Base-by-base conservation (phyloP, 2,797 vertebrate genomes). In the Anomalospiza imberbis region DNA sequence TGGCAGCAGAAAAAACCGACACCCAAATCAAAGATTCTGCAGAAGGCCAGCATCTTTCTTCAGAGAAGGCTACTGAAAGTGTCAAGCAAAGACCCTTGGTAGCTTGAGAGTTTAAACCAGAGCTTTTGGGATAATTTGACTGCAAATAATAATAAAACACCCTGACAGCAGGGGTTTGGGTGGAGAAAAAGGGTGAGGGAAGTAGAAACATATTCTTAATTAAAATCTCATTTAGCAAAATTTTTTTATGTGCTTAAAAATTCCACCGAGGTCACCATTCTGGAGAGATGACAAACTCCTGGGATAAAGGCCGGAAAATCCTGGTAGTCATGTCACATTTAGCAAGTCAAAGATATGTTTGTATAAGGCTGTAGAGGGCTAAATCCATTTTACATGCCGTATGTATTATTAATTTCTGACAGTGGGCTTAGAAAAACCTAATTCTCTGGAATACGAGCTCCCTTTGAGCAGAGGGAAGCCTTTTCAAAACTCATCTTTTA, bases 401-500 rank as follows among this genome's bases (percentile, higher is more conserved):
- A 95, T 97, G 94, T 85, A 95, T 97, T 97, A 97, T 96, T 97
- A 96, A 97, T 95, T 97, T 94, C 94, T 87, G 83, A 97, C 91
- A 94, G 96, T 93, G 94, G 97, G 95, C 96, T 96, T 94, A 91
- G 81, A 96, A 96, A 97, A 96, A 97, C 93, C 83, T 94, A 96
- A 96, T 95, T 97, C 97, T 93, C 93, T n/a, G 73, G 94, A 96
- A 98, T 96, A 96, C 18, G 48, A 92, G 90, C 93, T 97, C 95
- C 93, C 91, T 97, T 96, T 96, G 89, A 95, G 96, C 80, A 10
- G 78, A 96, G 96, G 94, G 92, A 96, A 94, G 84, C 83, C 96
- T 96, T 97, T 97, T 96, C 96, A 96, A 95, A 97, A 95, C 96
- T 98, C 97, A 98, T 98, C 97, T 97, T 98, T 98, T 97, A 98